A percentile compares a stretch with the other conserved stretches of the same genome.
phyloP scores from a whole-genome alignment of 2,113 vertebrate genomes.

The Lagopus muta region DNA sequence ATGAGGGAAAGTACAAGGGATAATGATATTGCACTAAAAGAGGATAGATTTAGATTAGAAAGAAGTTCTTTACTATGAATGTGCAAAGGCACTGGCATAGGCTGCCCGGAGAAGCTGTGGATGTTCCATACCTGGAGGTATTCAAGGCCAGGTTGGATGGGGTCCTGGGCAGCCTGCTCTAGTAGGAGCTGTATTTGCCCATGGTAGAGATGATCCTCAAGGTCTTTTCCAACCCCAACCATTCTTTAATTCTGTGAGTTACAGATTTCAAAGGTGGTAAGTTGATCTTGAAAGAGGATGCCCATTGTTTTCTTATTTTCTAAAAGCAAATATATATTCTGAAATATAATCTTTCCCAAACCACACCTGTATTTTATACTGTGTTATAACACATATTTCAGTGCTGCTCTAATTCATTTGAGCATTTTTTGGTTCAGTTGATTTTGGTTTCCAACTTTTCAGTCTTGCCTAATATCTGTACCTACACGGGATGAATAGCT shows the following conservation, averaged over 20 bases:
- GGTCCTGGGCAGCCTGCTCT: not conserved
- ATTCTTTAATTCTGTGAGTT: not conserved
- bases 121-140: not conserved
- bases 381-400: not conserved
- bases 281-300: not conserved
- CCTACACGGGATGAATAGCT: not conserved
- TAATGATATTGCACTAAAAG: not conserved
- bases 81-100: not conserved
- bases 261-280: not conserved
- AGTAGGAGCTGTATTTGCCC: not conserved
- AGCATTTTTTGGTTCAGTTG: not conserved
- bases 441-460: not conserved
- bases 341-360: not conserved
- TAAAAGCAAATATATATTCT: not conserved
- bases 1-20: not conserved
- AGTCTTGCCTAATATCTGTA: not conserved
- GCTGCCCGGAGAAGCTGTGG: not conserved
- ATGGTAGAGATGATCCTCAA: not conserved
- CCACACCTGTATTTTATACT: not conserved
- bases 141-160: not conserved
- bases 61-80: not conserved
- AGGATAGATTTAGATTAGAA: not conserved
- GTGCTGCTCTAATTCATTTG: not conserved
- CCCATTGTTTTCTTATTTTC: not conserved
- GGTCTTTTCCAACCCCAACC: not conserved